Evolutionary conservation across 2,113 vertebrate species (phyloP).

Genomic region (Bombycilla garrulus): DNA sequence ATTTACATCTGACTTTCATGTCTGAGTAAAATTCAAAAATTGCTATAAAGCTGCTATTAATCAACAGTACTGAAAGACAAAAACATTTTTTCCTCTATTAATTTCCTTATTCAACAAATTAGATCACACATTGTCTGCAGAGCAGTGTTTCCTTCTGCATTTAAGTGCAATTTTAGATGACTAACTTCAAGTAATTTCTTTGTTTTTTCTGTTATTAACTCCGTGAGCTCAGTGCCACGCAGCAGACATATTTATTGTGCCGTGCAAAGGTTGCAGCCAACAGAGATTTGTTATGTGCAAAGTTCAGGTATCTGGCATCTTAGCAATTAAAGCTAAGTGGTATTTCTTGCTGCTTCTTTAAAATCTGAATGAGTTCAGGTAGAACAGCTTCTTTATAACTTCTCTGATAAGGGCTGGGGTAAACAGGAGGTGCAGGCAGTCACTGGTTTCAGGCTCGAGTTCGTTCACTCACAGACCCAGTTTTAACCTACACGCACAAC

Average conservation of each 20-base stretch:
- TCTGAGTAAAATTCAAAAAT: neutral
- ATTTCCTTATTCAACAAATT: neutral
- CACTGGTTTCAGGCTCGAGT: neutral
- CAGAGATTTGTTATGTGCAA: constrained; percentile 66
- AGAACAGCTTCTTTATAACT: constrained; percentile 54
- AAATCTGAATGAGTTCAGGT: constrained; percentile 24
- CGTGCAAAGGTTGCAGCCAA: constrained; percentile 77
- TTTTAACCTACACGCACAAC: constrained; percentile 49
- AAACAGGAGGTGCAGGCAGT: constrained; percentile 23
- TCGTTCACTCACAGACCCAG: neutral
- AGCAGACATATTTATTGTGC: constrained; percentile 65
- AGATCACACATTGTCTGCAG: neutral
- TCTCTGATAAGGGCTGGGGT: constrained; percentile 50
- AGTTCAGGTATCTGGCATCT: constrained; percentile 67
- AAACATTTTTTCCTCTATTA: neutral
- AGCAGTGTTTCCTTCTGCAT: neutral
- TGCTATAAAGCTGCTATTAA: neutral
- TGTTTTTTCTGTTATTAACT: constrained; percentile 64
- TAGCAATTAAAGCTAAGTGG: constrained; percentile 38
- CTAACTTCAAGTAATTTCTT: constrained; percentile 47
- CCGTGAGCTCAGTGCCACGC: constrained; percentile 66
- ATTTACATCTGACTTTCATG: neutral
- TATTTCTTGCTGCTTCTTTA: constrained; percentile 41
- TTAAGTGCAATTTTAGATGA: constrained; percentile 29
- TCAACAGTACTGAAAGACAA: neutral